Evolutionary conservation across 2,113 vertebrate species (phyloP), one percentile per base, ranked within the genome.

Genomic region (Notarius quadriscutis): DNA sequence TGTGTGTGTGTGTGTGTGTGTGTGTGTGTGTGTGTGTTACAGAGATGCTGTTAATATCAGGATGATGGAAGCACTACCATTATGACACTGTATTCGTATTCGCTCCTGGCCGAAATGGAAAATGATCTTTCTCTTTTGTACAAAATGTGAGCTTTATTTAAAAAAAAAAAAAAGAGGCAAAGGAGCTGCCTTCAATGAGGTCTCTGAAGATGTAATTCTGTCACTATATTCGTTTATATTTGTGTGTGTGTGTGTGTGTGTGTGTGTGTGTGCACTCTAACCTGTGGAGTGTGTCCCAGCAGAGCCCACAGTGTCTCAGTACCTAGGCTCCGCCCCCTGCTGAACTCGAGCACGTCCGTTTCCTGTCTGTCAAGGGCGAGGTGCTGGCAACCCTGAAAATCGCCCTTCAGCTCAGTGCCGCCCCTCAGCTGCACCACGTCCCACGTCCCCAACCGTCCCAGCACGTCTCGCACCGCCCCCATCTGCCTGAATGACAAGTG

Each of bases 401-500:
- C 95, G 4, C 95, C 95, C 79, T 84, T 93, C 85, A 96, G 91
- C 92, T 92, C 93, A 79, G 92, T 86, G 0, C 95, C 95, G 58
- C 90, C 83, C 72, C 87, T 88, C 86, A 96, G 86, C 74, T 77
- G 86, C 75, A 96, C 69, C 79, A 92, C 78, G 83, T 96, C 95
- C 95, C 95, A 96, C 0, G 95, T 96, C 63, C 94, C 94, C 87
- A 94, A 90, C n/a, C 51, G 88, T 58, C 84, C 84, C 77, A 96
- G 91, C 63, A 92, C 87, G 48, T 89, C 91, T 67, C 91, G 90
- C 81, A 90, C 91, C 0, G 91, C 91, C 50, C 89, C 91, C 92
- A 95, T 92, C 93, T 95, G 95, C 65, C 87, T 84, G 92, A 94
- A 95, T 0, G 95, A 96, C 91, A 96, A 90, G 90, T 93, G 93